These are phyloP conservation scores for Isotomurus palustris DNA, from an alignment of 2,888 invertebrate genomes.

Conservation along the genomic window DNA sequence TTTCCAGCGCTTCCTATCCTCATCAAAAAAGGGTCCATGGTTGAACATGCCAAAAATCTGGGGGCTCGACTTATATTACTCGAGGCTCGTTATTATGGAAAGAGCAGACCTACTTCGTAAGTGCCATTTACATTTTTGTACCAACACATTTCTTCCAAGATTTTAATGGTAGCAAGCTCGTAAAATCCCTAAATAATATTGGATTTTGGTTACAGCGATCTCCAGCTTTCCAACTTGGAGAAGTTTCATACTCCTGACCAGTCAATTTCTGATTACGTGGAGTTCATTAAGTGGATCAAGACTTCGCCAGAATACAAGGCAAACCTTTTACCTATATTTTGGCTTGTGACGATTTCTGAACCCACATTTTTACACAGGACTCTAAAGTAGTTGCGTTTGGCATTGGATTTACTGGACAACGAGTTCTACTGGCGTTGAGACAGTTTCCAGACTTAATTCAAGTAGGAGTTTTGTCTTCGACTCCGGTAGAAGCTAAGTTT, in stretches of 20 bases:
- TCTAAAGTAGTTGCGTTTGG: constrained; percentile 9
- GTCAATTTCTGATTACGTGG: not conserved
- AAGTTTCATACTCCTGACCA: not conserved
- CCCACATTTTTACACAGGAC: not conserved
- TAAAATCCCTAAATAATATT: not conserved
- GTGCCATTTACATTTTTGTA: not conserved
- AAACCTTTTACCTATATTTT: not conserved
- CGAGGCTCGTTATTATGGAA: constrained; percentile 26
- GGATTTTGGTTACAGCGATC: not conserved
- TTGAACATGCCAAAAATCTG: constrained; percentile 22
- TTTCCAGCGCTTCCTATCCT: constrained; percentile 9
- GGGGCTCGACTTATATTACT: constrained; percentile 23
- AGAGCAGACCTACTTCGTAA: constrained; percentile 25
- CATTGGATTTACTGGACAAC: not conserved
- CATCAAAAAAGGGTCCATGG: constrained; percentile 19
- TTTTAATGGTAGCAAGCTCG: not conserved
- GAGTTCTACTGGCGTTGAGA: not conserved
- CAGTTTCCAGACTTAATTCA: constrained; percentile 24
- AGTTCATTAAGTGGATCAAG: not conserved
- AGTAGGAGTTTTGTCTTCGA: constrained; percentile 22
- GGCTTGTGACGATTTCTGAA: not conserved
- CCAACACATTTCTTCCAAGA: not conserved
- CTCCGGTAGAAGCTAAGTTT: constrained; percentile 23
- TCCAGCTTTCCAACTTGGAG: not conserved
- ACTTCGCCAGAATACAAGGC: not conserved